These are phyloP conservation scores for Osmerus eperlanus DNA, from an alignment of 2,113 vertebrate species.

Conservation along the genomic window DNA sequence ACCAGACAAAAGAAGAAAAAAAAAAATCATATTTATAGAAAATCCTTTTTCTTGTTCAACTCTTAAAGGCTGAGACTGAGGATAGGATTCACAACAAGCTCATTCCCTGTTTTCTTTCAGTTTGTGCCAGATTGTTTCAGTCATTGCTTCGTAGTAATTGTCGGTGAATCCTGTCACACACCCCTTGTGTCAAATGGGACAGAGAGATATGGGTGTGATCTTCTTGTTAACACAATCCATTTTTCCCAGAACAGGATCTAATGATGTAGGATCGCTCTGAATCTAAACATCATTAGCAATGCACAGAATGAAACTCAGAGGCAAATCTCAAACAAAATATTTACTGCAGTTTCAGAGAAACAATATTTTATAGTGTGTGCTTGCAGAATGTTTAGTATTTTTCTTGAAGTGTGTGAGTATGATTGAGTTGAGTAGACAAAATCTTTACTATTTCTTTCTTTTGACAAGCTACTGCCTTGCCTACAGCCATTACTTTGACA, in stretches of 20 bases:
- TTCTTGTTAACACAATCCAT: constrained; percentile 6
- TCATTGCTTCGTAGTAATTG: constrained; percentile 7
- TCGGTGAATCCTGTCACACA: constrained; percentile 24
- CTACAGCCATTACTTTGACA: constrained; percentile 11
- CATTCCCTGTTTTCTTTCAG: too few species aligned
- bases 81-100: too few species aligned
- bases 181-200: constrained; percentile 16
- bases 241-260: constrained; percentile 6
- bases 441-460: constrained; percentile 1
- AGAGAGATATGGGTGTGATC: constrained; percentile 1
- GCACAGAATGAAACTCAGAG: neutral
- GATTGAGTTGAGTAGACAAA: neutral
- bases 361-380: too few species aligned
- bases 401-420: too few species aligned
- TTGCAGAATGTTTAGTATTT: too few species aligned
- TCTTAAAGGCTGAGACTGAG: too few species aligned
- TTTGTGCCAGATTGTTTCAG: constrained; percentile 11
- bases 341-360: too few species aligned
- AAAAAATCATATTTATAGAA: too few species aligned
- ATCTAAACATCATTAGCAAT: constrained; percentile 1
- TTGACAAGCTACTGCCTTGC: constrained; percentile 2
- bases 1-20: too few species aligned
- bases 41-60: too few species aligned
- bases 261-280: constrained; percentile 21
- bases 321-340: neutral